Evolutionary conservation across 2,113 vertebrate species (phyloP).

Genomic region (Cryptomyrus ogoouensis): DNA sequence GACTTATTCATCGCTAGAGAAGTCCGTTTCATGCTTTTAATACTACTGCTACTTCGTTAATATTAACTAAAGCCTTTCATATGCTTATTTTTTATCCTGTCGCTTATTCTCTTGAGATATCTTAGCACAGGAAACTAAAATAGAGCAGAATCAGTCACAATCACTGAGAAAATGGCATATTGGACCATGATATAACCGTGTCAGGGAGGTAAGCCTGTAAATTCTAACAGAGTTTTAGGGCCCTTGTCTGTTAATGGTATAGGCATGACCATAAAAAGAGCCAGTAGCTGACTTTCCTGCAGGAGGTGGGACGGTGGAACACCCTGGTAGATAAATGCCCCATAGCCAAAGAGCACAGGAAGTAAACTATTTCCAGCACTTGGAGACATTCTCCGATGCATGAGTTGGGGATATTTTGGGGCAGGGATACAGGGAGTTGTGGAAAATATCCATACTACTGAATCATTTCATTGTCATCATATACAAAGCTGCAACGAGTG

Average conservation of each 20-base stretch:
- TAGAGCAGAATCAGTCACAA: not conserved
- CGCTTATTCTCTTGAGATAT: not conserved
- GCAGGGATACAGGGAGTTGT: not conserved
- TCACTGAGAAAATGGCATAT: not conserved
- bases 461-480: not conserved
- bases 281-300: not conserved
- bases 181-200: not conserved
- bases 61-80: not conserved
- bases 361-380: constrained; percentile 11
- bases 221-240: not conserved
- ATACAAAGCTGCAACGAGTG: not conserved
- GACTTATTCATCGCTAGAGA: not conserved
- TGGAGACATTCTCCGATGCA: not conserved
- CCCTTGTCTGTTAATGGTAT: not conserved
- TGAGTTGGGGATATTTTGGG: not conserved
- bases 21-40: not conserved
- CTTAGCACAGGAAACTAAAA: not conserved
- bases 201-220: not conserved
- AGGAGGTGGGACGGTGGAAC: not conserved
- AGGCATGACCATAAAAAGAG: not conserved
- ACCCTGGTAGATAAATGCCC: constrained; percentile 8
- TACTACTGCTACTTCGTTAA: not conserved
- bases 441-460: not conserved
- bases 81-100: not conserved
- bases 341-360: constrained; percentile 3